phyloP scores from a whole-genome alignment of 1,140 invertebrate genomes.

The Armadillidium nasatum region DNA sequence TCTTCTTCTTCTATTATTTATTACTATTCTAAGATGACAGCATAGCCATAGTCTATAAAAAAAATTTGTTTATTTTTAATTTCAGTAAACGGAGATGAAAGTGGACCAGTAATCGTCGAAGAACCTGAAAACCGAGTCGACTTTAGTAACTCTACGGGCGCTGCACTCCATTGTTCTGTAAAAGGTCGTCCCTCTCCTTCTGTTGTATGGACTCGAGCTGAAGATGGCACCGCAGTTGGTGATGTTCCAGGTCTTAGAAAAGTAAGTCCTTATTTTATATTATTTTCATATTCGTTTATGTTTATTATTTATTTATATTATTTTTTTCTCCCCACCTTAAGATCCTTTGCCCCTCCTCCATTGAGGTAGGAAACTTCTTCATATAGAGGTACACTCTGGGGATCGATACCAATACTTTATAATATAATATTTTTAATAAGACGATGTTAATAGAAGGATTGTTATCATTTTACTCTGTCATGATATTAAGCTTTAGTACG shows the following conservation, averaged over 20 bases:
- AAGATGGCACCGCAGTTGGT: constrained; percentile 77
- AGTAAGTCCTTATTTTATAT: constrained; percentile 51
- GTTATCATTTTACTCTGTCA: too few relatives aligned
- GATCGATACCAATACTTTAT: too few relatives aligned
- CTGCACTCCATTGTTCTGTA: constrained; percentile 85
- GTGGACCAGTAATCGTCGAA: constrained; percentile 81
- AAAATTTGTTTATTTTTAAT: background rate
- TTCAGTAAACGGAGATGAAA: constrained; percentile 35
- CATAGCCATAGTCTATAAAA: background rate
- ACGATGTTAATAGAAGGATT: too few relatives aligned
- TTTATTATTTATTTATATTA: too few relatives aligned
- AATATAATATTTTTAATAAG: too few relatives aligned
- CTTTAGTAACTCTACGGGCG: constrained; percentile 90
- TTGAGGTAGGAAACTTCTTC: too few relatives aligned
- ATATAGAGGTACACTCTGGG: too few relatives aligned
- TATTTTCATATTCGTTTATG: background rate
- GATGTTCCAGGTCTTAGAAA: constrained; percentile 81
- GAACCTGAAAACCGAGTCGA: constrained; percentile 86
- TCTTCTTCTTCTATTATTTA: too few relatives aligned
- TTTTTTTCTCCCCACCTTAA: too few relatives aligned
- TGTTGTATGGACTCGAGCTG: constrained; percentile 80
- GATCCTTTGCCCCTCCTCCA: too few relatives aligned
- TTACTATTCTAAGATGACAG: too few relatives aligned
- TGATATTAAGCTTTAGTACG: too few relatives aligned
- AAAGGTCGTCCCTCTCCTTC: constrained; percentile 82